Percentiles rank a stretch among this genome's conserved stretches.
These are phyloP conservation scores for Copsychus sechellarum DNA, from an alignment of 2,113 vertebrate genomes.

Conservation along the genomic window DNA sequence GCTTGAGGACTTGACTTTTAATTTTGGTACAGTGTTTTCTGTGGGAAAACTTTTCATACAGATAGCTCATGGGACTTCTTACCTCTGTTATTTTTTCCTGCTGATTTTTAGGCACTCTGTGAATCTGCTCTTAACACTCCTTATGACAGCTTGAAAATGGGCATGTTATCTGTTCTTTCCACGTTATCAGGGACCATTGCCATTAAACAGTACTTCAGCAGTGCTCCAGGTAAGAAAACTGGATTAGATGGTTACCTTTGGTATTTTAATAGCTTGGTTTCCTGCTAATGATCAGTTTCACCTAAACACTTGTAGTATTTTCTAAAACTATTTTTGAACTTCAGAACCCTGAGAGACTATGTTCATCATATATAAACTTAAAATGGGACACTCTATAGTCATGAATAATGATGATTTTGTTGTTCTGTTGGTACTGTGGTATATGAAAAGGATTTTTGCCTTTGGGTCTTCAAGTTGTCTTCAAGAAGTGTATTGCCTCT, in stretches of 20 bases:
- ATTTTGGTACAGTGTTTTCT: not conserved
- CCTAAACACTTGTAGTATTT: not conserved
- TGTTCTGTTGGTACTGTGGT: not conserved
- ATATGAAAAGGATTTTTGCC: not conserved
- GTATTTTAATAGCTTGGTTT: not conserved
- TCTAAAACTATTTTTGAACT: not conserved
- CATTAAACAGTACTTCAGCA: constrained; percentile 91
- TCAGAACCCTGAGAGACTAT: not conserved
- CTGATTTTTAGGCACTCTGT: constrained; percentile 82
- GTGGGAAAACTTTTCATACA: not conserved
- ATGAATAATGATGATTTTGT: not conserved
- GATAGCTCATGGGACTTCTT: not conserved
- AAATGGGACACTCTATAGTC: not conserved
- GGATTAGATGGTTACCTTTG: not conserved
- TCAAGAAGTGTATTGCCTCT: not conserved
- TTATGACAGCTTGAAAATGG: constrained; percentile 92
- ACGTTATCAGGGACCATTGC: constrained; percentile 90
- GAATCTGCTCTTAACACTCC: constrained; percentile 93
- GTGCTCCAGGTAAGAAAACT: constrained; percentile 78
- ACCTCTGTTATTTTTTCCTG: not conserved
- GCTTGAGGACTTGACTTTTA: not conserved
- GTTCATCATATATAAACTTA: fast-evolving
- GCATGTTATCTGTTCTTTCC: constrained; percentile 93
- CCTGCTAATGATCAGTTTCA: not conserved
- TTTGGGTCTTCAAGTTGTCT: not conserved